These are phyloP conservation scores for Ciconia nigra DNA, from an alignment of 2,797 vertebrate species.

Conservation along the genomic window DNA sequence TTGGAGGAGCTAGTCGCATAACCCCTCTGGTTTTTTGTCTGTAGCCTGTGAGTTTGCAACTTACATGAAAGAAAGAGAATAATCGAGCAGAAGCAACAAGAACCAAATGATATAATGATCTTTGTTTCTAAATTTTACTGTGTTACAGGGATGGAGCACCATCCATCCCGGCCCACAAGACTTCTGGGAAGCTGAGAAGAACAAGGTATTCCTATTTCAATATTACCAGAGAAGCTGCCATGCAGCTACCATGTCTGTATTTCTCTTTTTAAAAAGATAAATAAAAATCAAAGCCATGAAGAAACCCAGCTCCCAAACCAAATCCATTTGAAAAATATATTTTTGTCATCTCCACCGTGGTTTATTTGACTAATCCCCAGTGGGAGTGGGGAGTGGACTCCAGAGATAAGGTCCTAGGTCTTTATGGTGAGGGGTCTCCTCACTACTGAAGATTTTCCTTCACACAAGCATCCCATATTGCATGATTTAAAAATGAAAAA, in stretches of 20 bases:
- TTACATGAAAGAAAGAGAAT: background rate
- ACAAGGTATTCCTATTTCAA: constrained; percentile 32
- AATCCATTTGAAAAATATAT: background rate
- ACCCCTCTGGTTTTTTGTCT: background rate
- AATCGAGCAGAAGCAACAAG: background rate
- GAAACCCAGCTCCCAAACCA: background rate
- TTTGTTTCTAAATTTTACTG: constrained; percentile 48
- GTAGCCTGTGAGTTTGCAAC: background rate
- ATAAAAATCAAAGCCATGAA: background rate
- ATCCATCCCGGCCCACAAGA: constrained; percentile 59
- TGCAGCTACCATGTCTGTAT: background rate
- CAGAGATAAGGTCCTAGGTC: background rate
- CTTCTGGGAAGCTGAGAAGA: constrained; percentile 39
- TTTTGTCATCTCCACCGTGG: background rate
- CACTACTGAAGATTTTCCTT: background rate
- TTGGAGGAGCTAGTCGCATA: background rate
- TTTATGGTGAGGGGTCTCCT: background rate
- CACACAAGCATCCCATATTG: background rate
- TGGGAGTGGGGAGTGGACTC: background rate
- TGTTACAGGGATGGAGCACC: constrained; percentile 66
- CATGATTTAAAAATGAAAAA: background rate
- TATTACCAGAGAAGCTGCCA: background rate
- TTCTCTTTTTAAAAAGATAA: background rate
- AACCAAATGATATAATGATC: background rate
- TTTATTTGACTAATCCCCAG: background rate